Conservation (phyloP, 2,797 vertebrate genomes). For the Premnoplex brunnescens region DNA sequence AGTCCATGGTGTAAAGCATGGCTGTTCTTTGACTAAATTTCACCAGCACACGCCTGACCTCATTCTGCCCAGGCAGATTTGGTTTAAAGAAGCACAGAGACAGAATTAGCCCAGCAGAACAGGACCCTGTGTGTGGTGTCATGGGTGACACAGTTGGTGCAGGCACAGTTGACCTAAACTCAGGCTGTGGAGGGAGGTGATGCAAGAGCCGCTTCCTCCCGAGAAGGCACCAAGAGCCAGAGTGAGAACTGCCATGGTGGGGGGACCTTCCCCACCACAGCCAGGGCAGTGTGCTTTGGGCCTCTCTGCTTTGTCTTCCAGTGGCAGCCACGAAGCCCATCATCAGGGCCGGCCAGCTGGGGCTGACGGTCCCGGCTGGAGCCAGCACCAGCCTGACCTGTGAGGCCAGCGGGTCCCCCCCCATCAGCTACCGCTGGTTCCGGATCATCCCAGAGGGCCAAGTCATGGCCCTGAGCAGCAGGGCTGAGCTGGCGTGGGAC, state of each 20-base stretch:
- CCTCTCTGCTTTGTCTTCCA: slow-evolving; percentile 20
- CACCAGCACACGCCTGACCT: fast-evolving
- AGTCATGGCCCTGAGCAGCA: neutral
- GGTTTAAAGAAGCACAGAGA: fast-evolving
- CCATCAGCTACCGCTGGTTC: slow-evolving; percentile 72
- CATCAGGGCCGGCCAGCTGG: neutral
- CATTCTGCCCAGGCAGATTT: neutral
- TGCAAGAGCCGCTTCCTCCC: fast-evolving
- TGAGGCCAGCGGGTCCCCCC: slow-evolving; percentile 55
- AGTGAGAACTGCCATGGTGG: fast-evolving
- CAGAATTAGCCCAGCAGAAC: neutral
- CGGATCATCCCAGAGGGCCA: neutral
- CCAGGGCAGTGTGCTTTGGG: neutral
- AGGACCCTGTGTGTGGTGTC: fast-evolving
- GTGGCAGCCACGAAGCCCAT: slow-evolving; percentile 63
- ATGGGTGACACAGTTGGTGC: neutral
- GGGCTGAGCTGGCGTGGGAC: slow-evolving; percentile 30
- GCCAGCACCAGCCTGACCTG: slow-evolving; percentile 60
- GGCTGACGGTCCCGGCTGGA: neutral
- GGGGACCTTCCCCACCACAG: neutral
- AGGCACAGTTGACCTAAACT: neutral
- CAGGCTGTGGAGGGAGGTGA: neutral
- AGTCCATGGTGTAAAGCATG: neutral
- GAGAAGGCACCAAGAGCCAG: neutral
- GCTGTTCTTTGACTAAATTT: neutral